Percentiles rank a stretch among this genome's conserved stretches.
Conservation (phyloP, 23 tunicate genomes). For the Halocynthia roretzi region DNA sequence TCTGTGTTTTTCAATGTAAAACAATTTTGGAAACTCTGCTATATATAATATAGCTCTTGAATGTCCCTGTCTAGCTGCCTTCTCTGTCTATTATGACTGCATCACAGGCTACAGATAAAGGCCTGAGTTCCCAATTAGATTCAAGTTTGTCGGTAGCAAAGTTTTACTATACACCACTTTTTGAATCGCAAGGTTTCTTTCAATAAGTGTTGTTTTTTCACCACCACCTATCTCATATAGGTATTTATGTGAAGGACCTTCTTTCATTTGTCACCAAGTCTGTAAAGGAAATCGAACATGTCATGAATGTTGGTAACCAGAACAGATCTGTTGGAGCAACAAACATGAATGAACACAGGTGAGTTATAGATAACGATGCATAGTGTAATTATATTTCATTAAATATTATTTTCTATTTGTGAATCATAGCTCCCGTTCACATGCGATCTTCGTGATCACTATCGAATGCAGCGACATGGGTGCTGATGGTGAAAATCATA, state of each 20-base stretch:
- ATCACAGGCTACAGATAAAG: not conserved
- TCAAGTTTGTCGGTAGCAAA: not conserved
- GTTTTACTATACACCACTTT: not conserved
- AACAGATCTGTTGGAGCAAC: conserved; percentile 96
- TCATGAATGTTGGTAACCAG: conserved; percentile 97
- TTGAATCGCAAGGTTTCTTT: not conserved
- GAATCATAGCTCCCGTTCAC: conserved; percentile 93
- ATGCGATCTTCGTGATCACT: conserved; percentile 91
- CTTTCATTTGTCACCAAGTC: conserved; percentile 92
- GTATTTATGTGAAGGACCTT: conserved; percentile 87
- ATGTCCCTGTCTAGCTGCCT: too few species aligned
- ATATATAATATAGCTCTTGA: too few species aligned
- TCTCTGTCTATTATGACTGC: not conserved
- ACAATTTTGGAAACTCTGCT: too few species aligned
- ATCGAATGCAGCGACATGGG: conserved; percentile 95
- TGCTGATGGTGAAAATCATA: conserved; percentile 90
- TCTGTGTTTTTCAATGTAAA: too few species aligned
- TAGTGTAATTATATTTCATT: not conserved
- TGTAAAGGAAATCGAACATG: conserved; percentile 97
- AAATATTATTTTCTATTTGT: too few species aligned
- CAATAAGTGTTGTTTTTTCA: not conserved
- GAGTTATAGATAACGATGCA: not conserved
- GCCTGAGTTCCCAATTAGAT: not conserved
- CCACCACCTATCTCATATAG: conserved; percentile 12
- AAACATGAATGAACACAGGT: conserved; percentile 99